Conservation (phyloP, 2,888 invertebrate genomes). For the Saturnia pavonia region DNA sequence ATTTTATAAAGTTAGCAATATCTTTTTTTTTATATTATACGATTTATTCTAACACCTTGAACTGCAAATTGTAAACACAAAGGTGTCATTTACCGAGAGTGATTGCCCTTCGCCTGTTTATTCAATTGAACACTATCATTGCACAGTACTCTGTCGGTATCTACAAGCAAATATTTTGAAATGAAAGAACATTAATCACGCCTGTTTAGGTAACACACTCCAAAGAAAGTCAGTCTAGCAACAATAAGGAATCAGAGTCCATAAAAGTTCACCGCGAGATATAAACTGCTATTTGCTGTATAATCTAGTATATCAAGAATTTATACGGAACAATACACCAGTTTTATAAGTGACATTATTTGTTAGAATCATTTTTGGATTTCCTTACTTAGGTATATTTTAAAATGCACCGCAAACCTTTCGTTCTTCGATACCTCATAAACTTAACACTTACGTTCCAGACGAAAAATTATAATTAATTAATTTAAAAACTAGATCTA, state of each 20-base stretch:
- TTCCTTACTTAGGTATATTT: not conserved
- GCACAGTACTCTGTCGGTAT: conserved; percentile 8
- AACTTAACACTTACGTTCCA: not conserved
- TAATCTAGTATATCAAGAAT: conserved; percentile 8
- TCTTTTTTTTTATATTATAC: too few species aligned
- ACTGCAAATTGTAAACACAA: too few species aligned
- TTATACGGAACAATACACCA: not conserved
- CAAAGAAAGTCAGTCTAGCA: not conserved
- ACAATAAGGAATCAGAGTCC: conserved; percentile 1
- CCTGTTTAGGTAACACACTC: conserved; percentile 5
- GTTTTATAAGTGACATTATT: conserved; percentile 5
- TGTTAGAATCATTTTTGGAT: not conserved
- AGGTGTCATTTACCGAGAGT: not conserved
- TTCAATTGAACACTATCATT: not conserved
- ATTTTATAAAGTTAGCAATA: not conserved
- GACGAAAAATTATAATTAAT: not conserved
- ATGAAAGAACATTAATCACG: conserved; percentile 7
- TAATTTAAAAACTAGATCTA: not conserved
- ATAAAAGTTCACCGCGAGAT: conserved; percentile 2
- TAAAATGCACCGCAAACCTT: not conserved
- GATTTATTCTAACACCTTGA: not conserved
- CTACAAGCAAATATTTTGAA: conserved; percentile 9
- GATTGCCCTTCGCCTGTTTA: not conserved
- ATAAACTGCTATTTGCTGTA: not conserved
- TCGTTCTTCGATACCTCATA: not conserved